Conservation (phyloP, 2,888 invertebrate species). For the Cinara cedri region DNA sequence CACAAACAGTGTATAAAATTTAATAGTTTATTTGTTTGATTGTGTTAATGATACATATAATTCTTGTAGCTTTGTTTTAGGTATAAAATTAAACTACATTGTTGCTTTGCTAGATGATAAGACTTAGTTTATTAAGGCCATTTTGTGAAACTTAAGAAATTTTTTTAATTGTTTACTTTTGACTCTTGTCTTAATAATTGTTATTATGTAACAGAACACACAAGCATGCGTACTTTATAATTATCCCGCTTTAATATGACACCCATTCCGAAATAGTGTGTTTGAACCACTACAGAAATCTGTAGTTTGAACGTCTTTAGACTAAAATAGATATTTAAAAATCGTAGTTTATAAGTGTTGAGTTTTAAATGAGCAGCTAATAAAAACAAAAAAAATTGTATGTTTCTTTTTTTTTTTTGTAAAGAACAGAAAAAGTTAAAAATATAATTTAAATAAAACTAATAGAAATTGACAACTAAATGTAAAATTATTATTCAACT, state of each 20-base stretch:
- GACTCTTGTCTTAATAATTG: slow-evolving; percentile 8
- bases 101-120: background rate
- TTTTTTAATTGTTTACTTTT: slow-evolving; percentile 31
- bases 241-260: background rate
- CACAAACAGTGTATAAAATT: no score
- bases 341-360: background rate
- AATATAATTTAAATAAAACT: no score
- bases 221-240: slow-evolving; percentile 36
- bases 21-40: no score
- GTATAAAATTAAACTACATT: background rate
- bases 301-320: background rate
- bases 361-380: no score
- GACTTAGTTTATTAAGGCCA: slow-evolving; percentile 6
- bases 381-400: no score
- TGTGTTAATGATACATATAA: no score
- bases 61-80: background rate
- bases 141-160: slow-evolving; percentile 1
- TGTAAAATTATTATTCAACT: no score
- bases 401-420: no score
- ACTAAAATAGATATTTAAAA: background rate
- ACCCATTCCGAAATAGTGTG: background rate
- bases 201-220: background rate
- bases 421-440: no score
- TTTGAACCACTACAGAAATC: background rate
- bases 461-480: no score